Evolutionary conservation across 2,888 invertebrate species (phyloP).

Genomic region (Cyrtodaria siliqua): DNA sequence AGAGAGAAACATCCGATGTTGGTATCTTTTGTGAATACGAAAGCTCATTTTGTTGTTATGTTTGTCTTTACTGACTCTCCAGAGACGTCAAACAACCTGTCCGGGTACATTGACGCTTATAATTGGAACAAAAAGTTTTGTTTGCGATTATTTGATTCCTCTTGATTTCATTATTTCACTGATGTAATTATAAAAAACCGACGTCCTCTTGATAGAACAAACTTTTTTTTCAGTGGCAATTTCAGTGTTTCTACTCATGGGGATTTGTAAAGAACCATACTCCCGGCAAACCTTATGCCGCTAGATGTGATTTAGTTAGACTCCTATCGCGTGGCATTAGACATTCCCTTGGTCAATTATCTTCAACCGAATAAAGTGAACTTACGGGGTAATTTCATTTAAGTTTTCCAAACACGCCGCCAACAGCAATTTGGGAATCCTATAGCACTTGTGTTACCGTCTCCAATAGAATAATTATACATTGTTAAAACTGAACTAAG

Average conservation of each 20-base stretch:
- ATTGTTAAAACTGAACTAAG: neutral
- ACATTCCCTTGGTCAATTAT: constrained; percentile 29
- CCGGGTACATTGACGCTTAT: neutral
- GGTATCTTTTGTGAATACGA: neutral
- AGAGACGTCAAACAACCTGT: neutral
- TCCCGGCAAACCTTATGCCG: no score
- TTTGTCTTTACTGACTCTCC: neutral
- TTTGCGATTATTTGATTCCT: constrained; percentile 6
- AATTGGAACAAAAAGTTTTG: constrained; percentile 9
- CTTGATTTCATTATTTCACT: constrained; percentile 13
- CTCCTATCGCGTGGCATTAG: constrained; percentile 48
- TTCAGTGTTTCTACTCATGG: constrained; percentile 12
- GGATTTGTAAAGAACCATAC: constrained; percentile 7
- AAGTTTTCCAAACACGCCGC: constrained; percentile 41
- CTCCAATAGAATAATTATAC: neutral
- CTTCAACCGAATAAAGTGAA: constrained; percentile 35
- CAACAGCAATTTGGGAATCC: constrained; percentile 16
- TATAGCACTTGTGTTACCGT: constrained; percentile 2
- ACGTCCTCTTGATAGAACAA: neutral
- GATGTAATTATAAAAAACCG: constrained; percentile 8
- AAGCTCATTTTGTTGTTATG: constrained; percentile 4
- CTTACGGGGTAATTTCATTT: constrained; percentile 55
- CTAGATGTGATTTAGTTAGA: constrained; percentile 5
- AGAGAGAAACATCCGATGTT: constrained; percentile 2
- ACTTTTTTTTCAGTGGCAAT: neutral